Percentiles rank a stretch among this genome's conserved stretches.
Conservation (phyloP, 2,797 vertebrate species). For the Sebastes matsubarae region DNA sequence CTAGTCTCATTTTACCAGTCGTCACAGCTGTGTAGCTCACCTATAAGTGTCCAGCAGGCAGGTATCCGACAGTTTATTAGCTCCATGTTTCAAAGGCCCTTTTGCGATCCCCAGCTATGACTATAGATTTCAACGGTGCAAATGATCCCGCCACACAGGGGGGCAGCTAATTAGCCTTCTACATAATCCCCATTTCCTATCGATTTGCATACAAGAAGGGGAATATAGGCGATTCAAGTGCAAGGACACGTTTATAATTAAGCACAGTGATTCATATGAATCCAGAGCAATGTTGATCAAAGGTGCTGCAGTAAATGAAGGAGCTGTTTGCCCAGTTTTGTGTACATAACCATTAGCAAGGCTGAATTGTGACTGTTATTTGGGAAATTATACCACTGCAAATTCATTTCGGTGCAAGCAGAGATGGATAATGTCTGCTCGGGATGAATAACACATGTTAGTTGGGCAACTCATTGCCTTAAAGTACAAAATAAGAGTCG, state of each 20-base stretch:
- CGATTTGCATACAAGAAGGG: slow-evolving; percentile 44
- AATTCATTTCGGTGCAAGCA: slow-evolving; percentile 40
- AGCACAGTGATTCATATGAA: slow-evolving; percentile 1
- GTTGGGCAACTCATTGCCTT: slow-evolving; percentile 52
- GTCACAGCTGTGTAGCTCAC: background rate
- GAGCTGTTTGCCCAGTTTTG: slow-evolving; percentile 1
- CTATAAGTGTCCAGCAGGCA: background rate
- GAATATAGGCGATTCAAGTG: slow-evolving; percentile 11
- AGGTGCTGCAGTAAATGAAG: background rate
- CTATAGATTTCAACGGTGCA: background rate
- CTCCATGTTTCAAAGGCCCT: slow-evolving; percentile 5
- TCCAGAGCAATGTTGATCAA: background rate
- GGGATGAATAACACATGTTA: slow-evolving; percentile 62
- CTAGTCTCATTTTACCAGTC: background rate
- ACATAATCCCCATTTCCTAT: slow-evolving; percentile 35
- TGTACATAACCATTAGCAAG: slow-evolving; percentile 7
- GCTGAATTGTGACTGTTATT: slow-evolving; percentile 30
- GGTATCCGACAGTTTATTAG: background rate
- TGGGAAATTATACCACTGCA: slow-evolving; percentile 35
- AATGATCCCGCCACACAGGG: slow-evolving; percentile 35
- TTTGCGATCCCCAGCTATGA: background rate
- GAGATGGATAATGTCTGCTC: slow-evolving; percentile 54
- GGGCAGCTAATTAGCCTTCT: slow-evolving; percentile 45
- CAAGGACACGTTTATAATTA: slow-evolving; percentile 18
- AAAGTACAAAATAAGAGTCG: slow-evolving; percentile 47